Conservation (phyloP, 2,888 invertebrate species). For the Boloria selene region DNA sequence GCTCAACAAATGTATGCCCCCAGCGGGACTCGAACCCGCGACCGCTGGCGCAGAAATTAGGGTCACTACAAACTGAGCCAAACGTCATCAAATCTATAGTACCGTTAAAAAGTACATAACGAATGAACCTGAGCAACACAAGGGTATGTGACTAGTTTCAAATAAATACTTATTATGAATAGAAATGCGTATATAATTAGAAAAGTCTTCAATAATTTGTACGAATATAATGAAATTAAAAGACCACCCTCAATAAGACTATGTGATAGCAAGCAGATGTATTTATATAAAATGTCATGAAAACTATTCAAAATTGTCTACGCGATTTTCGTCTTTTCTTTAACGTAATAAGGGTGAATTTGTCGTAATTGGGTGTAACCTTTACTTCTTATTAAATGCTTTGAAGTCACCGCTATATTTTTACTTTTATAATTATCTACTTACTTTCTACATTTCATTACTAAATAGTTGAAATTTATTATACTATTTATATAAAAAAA, state of each 20-base stretch:
- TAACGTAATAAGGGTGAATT: not conserved
- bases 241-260: conserved; percentile 25
- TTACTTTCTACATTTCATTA: not conserved
- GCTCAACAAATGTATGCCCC: no score
- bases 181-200: not conserved
- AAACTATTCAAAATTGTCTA: conserved; percentile 16
- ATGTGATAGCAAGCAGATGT: conserved; percentile 26
- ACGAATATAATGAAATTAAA: conserved; percentile 6
- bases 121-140: no score
- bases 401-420: conserved; percentile 35
- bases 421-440: not conserved
- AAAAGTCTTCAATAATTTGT: conserved; percentile 25
- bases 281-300: conserved; percentile 15
- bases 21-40: no score
- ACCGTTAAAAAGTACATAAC: no score
- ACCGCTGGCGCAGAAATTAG: no score
- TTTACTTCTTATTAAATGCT: conserved; percentile 20
- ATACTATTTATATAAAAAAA: no score
- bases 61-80: no score
- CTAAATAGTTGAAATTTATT: not conserved
- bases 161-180: no score
- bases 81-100: no score
- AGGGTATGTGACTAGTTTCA: no score
- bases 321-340: conserved; percentile 14
- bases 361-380: not conserved